Percentiles rank a stretch among this genome's conserved stretches.
Evolutionary conservation across 2,888 invertebrate genomes (phyloP).

Genomic region (Epistrophe eligans): DNA sequence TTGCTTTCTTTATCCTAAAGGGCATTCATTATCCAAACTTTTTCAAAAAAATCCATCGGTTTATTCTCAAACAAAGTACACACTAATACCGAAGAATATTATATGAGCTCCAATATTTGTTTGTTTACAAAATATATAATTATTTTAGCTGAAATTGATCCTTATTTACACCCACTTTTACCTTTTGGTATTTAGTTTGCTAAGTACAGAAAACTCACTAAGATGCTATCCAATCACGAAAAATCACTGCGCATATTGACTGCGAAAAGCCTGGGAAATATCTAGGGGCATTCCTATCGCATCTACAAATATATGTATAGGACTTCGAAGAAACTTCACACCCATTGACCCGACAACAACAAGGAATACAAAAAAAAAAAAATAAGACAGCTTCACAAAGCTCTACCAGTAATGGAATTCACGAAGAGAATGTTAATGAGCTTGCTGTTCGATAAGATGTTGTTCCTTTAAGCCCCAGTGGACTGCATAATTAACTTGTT

Average conservation of each 20-base stretch:
- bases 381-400: conserved; percentile 38
- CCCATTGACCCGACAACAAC: background rate
- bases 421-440: conserved; percentile 65
- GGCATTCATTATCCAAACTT: background rate
- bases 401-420: conserved; percentile 60
- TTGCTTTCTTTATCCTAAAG: no score
- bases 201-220: conserved; percentile 23
- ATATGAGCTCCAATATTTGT: background rate
- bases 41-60: background rate
- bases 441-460: conserved; percentile 34
- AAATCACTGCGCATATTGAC: conserved; percentile 54
- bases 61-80: background rate
- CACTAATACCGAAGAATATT: background rate
- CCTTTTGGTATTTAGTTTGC: conserved; percentile 13
- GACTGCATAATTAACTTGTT: conserved; percentile 65
- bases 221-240: conserved; percentile 4
- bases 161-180: background rate
- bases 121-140: background rate
- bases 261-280: conserved; percentile 8
- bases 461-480: conserved; percentile 39
- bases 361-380: background rate
- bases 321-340: background rate
- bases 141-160: background rate
- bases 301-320: background rate
- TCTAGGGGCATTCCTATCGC: background rate